These are phyloP conservation scores for Muricea muricata DNA, from an alignment of 92 coral and sea anemone species.

Conservation along the genomic window DNA sequence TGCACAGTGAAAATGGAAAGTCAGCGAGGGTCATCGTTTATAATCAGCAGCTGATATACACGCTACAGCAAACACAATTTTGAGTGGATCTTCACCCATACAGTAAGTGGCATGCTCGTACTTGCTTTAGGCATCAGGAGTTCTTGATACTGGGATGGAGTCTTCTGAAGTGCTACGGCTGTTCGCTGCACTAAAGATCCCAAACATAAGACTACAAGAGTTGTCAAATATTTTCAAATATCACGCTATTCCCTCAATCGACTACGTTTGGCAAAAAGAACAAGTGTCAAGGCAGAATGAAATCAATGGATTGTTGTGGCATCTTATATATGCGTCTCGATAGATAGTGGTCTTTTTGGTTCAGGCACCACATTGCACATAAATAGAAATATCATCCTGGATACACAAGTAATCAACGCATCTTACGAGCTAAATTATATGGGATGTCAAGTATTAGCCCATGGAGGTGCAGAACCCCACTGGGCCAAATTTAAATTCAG, in stretches of 20 bases:
- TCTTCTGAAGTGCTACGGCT: constrained; percentile 3
- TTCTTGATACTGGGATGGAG: no score
- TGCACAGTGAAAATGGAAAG: no score
- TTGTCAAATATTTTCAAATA: background rate
- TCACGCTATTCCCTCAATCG: background rate
- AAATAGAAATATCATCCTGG: constrained; percentile 4
- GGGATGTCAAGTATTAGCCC: no score
- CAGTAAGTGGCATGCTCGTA: background rate
- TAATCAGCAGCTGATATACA: no score
- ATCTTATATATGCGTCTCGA: background rate
- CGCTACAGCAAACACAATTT: no score
- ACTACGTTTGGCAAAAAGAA: constrained; percentile 20
- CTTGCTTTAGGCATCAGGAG: no score
- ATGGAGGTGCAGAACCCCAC: no score
- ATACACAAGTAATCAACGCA: constrained; percentile 19
- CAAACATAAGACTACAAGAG: background rate
- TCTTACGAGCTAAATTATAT: no score
- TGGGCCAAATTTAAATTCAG: no score
- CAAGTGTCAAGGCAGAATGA: background rate
- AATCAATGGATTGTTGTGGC: background rate
- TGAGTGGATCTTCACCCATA: no score
- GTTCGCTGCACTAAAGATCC: background rate
- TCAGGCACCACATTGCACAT: background rate
- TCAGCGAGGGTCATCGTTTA: no score
- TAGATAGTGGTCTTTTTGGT: background rate